Evolutionary conservation across 2,888 invertebrate species (phyloP), one percentile per base, ranked within the genome.

Genomic region (Trimorus sp.): DNA sequence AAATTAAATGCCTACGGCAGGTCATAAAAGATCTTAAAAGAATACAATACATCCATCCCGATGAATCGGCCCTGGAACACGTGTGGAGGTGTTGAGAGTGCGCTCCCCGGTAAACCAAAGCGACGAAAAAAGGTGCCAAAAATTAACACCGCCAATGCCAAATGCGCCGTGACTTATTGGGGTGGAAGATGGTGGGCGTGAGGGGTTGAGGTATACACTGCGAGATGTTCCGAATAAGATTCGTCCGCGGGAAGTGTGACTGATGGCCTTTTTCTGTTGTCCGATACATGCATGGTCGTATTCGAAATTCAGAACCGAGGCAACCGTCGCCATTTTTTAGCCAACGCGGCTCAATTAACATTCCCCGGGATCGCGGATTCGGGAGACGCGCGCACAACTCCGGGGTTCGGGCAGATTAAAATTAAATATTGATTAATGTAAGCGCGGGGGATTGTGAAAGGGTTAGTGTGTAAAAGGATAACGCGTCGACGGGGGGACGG

Each of bases 121-220:
- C 26, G 26, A 26, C 26, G 26, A 26, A 62, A 80, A 80, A 81
- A 83, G 82, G 40, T 88, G 87, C 88, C 84, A 87, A 89, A 87
- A 89, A 89, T 85, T 89, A 89, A 89, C 88, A 86, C 88, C 87
- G 86, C 87, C 85, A 89, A 87, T 86, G 89, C 88, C 88, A 89
- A 90, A 90, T 87, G 89, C 87, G 88, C 87, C 89, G 89, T 90
- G 89, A 90, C 90, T 90, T 90, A 90, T 90, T 89, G 88, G 86
- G 86, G 83, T 76, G 81, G 71, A 74, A 68, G 81, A 62, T 81
- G 77, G 79, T 79, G 70, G 75, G 75, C 70, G 79, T 63, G 76
- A 68, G 77, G 26, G 77, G 77, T 69, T 63, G 69, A 68, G 49
- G 37, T 37, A n/a, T n/a, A 48, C 68, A 48, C 65, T 42, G 66